Base-by-base conservation (phyloP, 2,113 vertebrate species). In the Furnarius figulus region DNA sequence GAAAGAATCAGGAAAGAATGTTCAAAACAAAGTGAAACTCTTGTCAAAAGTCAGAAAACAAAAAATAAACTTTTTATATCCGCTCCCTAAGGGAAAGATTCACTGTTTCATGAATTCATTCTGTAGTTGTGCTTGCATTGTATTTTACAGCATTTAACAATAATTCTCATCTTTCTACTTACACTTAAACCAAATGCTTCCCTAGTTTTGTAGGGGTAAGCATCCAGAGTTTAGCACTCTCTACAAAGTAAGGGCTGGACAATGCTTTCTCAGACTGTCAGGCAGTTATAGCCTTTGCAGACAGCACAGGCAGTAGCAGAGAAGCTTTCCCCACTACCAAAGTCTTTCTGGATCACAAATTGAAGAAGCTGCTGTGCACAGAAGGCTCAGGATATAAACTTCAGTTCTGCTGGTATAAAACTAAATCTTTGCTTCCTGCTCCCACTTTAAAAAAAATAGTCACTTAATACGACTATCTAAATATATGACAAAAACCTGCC, bases 141-240 rank as follows among this genome's bases (percentile, higher is more conserved):
- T 81, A 61, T 81, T 95, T 95, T 84, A 74, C 12, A 55, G 35
- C 42, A 66, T 93, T 91, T 85, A 82, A 28, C 55, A 94, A 23
- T 42, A 88, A 74, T 88, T 81, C 76, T 84, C 47, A 44, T 86
- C 17, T 91, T 87, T 94, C 70, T 63, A 49, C 44, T 88, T 72
- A n/a, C 11, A 81, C 59, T 87, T 85, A 85, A 91, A 92, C 46
- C 44, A 95, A 96, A 91, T 61, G 37, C 70, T 82, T 78, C 66
- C 62, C 12, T 91, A 22, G 25, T 83, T 94, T 75, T 62, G 35
- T n/a, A 82, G 14, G 44, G 12, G 6, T 71, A 95, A 24, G 49
- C 52, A 85, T 31, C 39, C 20, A 27, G 35, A 68, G 75, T 67
- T 83, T 46, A 56, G 42, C 10, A 39, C 35, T 85, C 21, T 39